phyloP scores from a whole-genome alignment of 2,113 vertebrate species.

The Varanus komodoensis region DNA sequence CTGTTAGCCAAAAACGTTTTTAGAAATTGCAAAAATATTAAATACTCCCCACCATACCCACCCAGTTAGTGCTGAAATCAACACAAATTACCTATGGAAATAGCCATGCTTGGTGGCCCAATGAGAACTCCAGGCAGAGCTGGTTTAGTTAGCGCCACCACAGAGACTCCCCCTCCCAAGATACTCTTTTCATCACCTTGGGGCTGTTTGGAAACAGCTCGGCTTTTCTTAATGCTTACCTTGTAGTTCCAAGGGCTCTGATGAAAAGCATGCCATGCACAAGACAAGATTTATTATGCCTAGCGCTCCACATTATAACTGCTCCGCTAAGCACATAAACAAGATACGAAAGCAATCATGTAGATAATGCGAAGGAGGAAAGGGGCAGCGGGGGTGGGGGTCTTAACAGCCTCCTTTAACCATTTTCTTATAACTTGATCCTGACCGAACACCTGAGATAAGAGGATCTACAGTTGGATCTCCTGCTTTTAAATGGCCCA shows the following conservation, averaged over 20 bases:
- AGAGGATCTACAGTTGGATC: not conserved
- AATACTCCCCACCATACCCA: too few species aligned
- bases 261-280: conserved; percentile 60
- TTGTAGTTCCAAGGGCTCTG: conserved; percentile 60
- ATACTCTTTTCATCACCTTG: conserved; percentile 41
- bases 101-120: not conserved
- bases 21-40: too few species aligned
- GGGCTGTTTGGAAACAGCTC: conserved; percentile 43
- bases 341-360: conserved; percentile 76
- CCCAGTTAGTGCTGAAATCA: not conserved
- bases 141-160: not conserved
- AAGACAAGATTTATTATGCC: conserved; percentile 75
- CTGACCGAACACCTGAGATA: not conserved
- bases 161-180: conserved; percentile 25
- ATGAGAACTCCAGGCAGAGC: not conserved
- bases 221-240: conserved; percentile 71
- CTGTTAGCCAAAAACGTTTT: not conserved
- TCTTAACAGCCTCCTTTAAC: conserved; percentile 56
- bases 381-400: not conserved
- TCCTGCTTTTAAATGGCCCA: not conserved
- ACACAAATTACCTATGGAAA: not conserved
- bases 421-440: conserved; percentile 50
- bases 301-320: conserved; percentile 66
- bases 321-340: conserved; percentile 74
- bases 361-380: conserved; percentile 64